phyloP scores from a whole-genome alignment of 2,113 vertebrate species.

The Pionites leucogaster region DNA sequence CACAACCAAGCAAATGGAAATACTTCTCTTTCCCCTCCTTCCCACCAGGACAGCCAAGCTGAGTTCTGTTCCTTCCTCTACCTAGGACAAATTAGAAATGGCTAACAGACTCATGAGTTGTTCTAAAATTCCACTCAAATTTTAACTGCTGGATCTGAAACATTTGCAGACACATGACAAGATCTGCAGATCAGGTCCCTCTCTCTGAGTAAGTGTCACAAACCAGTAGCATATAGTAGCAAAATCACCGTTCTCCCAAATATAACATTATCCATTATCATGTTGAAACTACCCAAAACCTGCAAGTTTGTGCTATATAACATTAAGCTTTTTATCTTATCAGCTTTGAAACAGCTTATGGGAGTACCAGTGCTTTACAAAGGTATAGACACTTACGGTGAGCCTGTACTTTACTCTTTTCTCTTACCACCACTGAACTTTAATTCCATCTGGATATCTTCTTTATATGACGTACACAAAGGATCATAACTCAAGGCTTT shows the following conservation, averaged over 20 bases:
- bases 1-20: background rate
- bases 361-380: background rate
- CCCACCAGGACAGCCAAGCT: background rate
- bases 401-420: background rate
- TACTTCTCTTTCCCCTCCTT: background rate
- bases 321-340: background rate
- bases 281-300: background rate
- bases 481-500: background rate
- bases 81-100: accelerated
- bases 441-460: background rate
- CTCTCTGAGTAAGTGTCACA: background rate
- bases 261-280: background rate
- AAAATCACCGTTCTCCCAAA: no score
- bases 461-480: background rate
- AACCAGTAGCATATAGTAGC: background rate
- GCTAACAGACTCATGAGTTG: background rate
- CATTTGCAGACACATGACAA: background rate
- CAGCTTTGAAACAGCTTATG: background rate
- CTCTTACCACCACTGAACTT: background rate
- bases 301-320: no score
- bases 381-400: background rate
- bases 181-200: background rate
- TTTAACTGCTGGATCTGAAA: background rate
- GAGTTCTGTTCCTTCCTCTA: background rate
- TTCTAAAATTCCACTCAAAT: background rate